These are phyloP conservation scores for Buathra laborator DNA, from an alignment of 2,888 invertebrate genomes.

Conservation along the genomic window DNA sequence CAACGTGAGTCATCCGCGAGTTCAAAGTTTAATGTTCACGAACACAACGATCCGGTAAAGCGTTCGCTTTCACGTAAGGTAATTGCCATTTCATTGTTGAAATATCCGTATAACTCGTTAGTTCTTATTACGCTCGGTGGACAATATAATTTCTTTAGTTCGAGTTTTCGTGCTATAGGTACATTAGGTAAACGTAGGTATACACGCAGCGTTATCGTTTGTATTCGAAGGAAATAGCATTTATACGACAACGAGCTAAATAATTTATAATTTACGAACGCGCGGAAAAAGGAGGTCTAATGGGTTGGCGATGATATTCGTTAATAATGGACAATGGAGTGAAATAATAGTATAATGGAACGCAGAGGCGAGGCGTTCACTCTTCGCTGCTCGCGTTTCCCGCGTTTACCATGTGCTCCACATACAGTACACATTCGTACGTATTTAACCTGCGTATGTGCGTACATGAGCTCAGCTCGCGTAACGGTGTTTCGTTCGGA, in stretches of 20 bases:
- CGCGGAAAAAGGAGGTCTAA: conserved; percentile 24
- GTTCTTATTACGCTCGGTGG: conserved; percentile 15
- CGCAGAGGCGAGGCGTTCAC: not conserved
- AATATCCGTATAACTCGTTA: conserved; percentile 12
- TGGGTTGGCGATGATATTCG: conserved; percentile 40
- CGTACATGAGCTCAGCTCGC: not conserved
- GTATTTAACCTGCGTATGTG: not conserved
- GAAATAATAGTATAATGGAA: conserved; percentile 45
- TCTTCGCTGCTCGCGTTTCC: conserved; percentile 26
- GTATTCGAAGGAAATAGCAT: not conserved
- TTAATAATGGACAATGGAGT: conserved; percentile 34
- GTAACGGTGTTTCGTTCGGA: conserved; percentile 34
- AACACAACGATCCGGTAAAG: conserved; percentile 35
- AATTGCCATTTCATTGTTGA: conserved; percentile 27
- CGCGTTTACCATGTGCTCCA: not conserved
- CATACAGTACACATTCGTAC: conserved; percentile 22
- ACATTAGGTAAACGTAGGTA: not conserved
- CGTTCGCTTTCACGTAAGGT: conserved; percentile 34
- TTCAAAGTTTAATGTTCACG: not conserved
- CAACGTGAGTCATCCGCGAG: not conserved
- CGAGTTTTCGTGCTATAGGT: not conserved
- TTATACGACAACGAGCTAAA: conserved; percentile 8
- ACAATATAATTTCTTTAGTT: conserved; percentile 31
- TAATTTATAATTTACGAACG: conserved; percentile 41
- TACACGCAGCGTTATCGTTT: not conserved